Conservation (phyloP, 64 coral and sea anemone genomes). For the Acropora yongei region DNA sequence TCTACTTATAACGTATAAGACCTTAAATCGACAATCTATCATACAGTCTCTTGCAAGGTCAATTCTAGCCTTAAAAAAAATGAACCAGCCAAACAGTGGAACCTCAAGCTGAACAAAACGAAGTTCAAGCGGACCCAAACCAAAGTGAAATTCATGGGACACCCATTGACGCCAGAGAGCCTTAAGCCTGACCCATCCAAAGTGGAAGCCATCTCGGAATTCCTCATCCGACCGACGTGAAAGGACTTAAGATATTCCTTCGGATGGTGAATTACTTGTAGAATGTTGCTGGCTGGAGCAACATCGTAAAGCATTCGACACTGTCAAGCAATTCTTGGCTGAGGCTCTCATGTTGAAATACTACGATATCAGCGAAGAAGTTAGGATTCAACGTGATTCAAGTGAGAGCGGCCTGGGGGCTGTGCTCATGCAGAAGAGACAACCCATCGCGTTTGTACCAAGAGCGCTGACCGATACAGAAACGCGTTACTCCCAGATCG, state of each 20-base stretch:
- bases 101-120: conserved; percentile 7
- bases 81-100: neutral
- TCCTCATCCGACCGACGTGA: neutral
- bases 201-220: conserved; percentile 31
- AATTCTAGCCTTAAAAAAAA: conserved; percentile 8
- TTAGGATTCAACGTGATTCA: conserved; percentile 16
- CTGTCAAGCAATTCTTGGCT: conserved; percentile 1
- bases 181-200: conserved; percentile 35
- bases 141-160: conserved; percentile 31
- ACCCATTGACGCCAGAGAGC: conserved; percentile 30
- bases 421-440: conserved; percentile 29
- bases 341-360: neutral
- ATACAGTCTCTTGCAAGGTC: neutral
- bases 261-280: neutral
- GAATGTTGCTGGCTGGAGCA: conserved; percentile 19
- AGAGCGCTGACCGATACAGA: conserved; percentile 27
- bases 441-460: conserved; percentile 15
- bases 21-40: too few relatives aligned
- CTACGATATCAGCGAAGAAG: conserved; percentile 18
- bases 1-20: too few relatives aligned
- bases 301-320: conserved; percentile 30
- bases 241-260: too few relatives aligned
- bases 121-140: conserved; percentile 19
- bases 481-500: neutral
- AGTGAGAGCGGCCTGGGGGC: conserved; percentile 7